phyloP scores from a whole-genome alignment of 1,140 invertebrate species.

The Ceratosolen fusciceps region DNA sequence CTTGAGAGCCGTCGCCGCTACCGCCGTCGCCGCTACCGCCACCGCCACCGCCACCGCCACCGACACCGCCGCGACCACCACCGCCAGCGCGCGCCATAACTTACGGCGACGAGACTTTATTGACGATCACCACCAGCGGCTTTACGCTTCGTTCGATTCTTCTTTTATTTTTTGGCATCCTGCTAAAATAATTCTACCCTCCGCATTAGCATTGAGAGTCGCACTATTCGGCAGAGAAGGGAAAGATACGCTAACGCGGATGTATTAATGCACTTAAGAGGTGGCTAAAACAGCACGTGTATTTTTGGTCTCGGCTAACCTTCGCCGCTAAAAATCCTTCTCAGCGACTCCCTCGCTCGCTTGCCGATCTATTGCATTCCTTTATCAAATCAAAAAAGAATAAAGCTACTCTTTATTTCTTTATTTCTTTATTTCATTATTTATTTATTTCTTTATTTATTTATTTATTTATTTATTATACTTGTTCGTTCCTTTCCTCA shows the following conservation, averaged over 20 bases:
- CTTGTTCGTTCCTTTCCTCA: not conserved
- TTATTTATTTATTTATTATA: not conserved
- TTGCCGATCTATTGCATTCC: not conserved
- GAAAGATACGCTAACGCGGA: conserved; percentile 16
- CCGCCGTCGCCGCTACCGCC: too few relatives aligned
- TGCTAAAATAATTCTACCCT: too few relatives aligned
- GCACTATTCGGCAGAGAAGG: not conserved
- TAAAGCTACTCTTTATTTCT: too few relatives aligned
- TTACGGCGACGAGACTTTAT: conserved; percentile 1
- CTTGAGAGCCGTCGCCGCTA: conserved; percentile 48
- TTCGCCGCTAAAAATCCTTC: conserved; percentile 55
- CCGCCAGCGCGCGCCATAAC: conserved; percentile 40
- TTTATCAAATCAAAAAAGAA: conserved; percentile 6
- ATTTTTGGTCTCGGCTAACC: conserved; percentile 69
- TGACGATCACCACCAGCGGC: not conserved
- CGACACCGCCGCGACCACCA: too few relatives aligned
- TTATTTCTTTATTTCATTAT: not conserved
- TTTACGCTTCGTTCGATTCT: not conserved
- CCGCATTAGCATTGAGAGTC: too few relatives aligned
- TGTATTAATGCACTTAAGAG: conserved; percentile 18
- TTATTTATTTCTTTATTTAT: not conserved
- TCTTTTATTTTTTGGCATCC: not conserved
- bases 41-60: too few relatives aligned
- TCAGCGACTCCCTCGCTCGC: not conserved
- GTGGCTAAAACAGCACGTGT: conserved; percentile 58